Evolutionary conservation across 2,888 invertebrate genomes (phyloP).

Genomic region (Parnassius orleans): DNA sequence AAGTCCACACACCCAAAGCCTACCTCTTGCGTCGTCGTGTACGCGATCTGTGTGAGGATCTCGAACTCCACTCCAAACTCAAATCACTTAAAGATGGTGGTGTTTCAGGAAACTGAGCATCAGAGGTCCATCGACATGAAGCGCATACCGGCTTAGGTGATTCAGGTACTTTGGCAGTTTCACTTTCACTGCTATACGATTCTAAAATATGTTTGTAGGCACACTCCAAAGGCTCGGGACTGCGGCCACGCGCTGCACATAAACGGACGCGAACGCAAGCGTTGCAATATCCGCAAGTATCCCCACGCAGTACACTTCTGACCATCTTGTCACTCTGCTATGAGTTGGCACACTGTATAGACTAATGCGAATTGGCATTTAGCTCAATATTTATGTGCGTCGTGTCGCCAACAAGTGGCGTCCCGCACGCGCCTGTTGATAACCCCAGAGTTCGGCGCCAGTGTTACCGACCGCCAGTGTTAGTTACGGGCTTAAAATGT

Average conservation of each 20-base stretch:
- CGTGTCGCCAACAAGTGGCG: constrained; percentile 46
- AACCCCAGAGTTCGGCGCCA: constrained; percentile 69
- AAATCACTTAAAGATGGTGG: constrained; percentile 69
- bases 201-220: constrained; percentile 76
- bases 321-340: constrained; percentile 57
- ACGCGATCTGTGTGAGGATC: constrained; percentile 59
- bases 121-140: constrained; percentile 74
- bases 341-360: constrained; percentile 45
- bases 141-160: constrained; percentile 60
- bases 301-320: constrained; percentile 55
- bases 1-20: constrained; percentile 23
- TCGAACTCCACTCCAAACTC: constrained; percentile 72
- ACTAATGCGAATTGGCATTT: constrained; percentile 50
- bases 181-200: constrained; percentile 54
- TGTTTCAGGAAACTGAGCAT: constrained; percentile 75
- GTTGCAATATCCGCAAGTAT: constrained; percentile 73
- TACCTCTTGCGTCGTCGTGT: constrained; percentile 68
- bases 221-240: constrained; percentile 68
- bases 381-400: constrained; percentile 62
- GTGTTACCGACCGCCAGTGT: constrained; percentile 41
- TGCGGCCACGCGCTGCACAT: constrained; percentile 65
- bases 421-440: constrained; percentile 75
- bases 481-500: constrained; percentile 34
- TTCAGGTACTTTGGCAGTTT: constrained; percentile 50
- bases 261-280: constrained; percentile 70